A percentile compares a stretch with the other conserved stretches of the same genome.
These are phyloP conservation scores for Opisthocomus hoazin DNA, from an alignment of 2,113 vertebrate species.

Conservation along the genomic window DNA sequence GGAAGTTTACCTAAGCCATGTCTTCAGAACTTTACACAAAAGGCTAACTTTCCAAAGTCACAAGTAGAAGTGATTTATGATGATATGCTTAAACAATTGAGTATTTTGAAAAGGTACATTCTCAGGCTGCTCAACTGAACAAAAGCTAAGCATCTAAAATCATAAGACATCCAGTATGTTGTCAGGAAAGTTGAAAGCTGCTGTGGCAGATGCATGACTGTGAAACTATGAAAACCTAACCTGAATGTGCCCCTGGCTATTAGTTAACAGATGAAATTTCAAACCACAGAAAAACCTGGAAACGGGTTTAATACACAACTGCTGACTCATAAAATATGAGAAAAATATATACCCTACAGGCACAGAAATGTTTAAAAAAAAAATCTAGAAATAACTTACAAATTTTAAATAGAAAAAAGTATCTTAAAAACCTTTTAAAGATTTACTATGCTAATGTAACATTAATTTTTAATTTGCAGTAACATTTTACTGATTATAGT, in stretches of 20 bases:
- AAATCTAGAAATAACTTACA: neutral
- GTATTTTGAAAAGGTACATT: neutral
- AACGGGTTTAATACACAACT: neutral
- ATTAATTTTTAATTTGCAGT: neutral
- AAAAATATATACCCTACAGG: neutral
- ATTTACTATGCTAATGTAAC: neutral
- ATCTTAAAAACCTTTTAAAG: neutral
- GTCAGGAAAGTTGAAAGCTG: neutral
- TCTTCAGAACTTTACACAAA: neutral
- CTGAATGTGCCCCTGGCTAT: neutral
- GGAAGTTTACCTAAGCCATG: neutral
- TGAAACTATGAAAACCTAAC: neutral
- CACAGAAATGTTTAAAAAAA: neutral
- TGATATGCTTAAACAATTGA: neutral
- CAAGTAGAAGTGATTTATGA: neutral
- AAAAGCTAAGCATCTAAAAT: neutral
- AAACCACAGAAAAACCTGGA: neutral
- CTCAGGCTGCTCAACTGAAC: neutral
- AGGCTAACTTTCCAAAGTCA: neutral
- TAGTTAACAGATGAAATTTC: neutral
- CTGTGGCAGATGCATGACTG: neutral
- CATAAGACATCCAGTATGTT: neutral
- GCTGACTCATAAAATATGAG: neutral
- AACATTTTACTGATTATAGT: neutral
- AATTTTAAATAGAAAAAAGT: neutral